Conservation (phyloP, 2,888 invertebrate genomes). For the Rhagonycha lutea region DNA sequence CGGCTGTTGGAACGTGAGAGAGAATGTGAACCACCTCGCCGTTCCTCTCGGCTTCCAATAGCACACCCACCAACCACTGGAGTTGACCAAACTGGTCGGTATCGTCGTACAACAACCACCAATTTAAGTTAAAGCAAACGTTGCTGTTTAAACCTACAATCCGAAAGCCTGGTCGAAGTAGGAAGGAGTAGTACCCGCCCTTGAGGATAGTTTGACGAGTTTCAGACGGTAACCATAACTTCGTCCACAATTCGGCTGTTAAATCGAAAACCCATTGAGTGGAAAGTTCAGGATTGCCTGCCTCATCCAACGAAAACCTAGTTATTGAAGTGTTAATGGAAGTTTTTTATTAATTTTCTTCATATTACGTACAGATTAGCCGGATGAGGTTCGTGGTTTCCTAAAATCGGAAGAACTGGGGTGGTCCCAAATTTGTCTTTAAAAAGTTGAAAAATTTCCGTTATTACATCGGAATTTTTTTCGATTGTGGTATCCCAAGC, state of each 20-base stretch:
- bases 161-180: slow-evolving; percentile 69
- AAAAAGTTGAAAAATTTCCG: slow-evolving; percentile 55
- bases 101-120: slow-evolving; percentile 61
- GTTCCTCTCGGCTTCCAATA: slow-evolving; percentile 72
- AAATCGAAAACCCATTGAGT: slow-evolving; percentile 78
- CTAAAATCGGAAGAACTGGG: slow-evolving; percentile 64
- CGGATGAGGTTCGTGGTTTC: slow-evolving; percentile 76
- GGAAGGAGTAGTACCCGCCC: slow-evolving; percentile 80
- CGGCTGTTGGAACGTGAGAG: slow-evolving; percentile 78
- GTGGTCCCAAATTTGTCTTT: slow-evolving; percentile 55
- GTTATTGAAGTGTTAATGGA: not conserved
- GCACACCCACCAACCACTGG: slow-evolving; percentile 75
- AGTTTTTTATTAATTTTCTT: not conserved
- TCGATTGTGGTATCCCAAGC: slow-evolving; percentile 81
- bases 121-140: slow-evolving; percentile 75
- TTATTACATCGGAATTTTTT: slow-evolving; percentile 65
- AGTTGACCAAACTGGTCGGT: slow-evolving; percentile 74
- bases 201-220: slow-evolving; percentile 63
- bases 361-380: slow-evolving; percentile 72
- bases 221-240: slow-evolving; percentile 66
- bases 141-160: slow-evolving; percentile 82
- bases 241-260: slow-evolving; percentile 70
- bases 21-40: slow-evolving; percentile 80
- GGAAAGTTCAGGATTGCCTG: slow-evolving; percentile 49
- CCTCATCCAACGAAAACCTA: slow-evolving; percentile 42